These are phyloP conservation scores for Sphaerophoria taeniata DNA, from an alignment of 2,888 invertebrate genomes.

Conservation along the genomic window DNA sequence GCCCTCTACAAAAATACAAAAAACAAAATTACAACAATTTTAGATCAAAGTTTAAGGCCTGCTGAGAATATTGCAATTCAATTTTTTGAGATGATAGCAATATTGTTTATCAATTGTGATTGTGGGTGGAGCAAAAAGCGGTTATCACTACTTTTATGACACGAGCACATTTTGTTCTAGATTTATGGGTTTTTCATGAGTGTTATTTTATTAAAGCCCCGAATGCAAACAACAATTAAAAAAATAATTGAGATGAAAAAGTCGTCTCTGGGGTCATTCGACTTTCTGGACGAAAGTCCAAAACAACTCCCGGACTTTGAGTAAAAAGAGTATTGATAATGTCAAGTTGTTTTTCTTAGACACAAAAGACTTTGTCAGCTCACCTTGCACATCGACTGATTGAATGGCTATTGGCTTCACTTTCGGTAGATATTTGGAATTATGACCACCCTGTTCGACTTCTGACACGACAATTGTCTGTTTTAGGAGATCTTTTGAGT, in stretches of 20 bases:
- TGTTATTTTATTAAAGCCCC: slow-evolving; percentile 16
- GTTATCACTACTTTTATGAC: slow-evolving; percentile 26
- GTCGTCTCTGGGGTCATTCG: slow-evolving; percentile 64
- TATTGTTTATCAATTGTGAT: neutral
- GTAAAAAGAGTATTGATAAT: slow-evolving; percentile 26
- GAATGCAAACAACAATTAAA: slow-evolving; percentile 12
- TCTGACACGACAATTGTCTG: slow-evolving; percentile 91
- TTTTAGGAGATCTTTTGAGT: slow-evolving; percentile 74
- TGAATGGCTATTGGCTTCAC: slow-evolving; percentile 91
- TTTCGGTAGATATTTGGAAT: slow-evolving; percentile 88
- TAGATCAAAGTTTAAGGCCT: slow-evolving; percentile 27
- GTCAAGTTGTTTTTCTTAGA: slow-evolving; percentile 16
- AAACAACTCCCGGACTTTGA: slow-evolving; percentile 67
- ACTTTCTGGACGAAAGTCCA: slow-evolving; percentile 67
- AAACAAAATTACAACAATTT: too few relatives aligned
- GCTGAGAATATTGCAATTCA: neutral
- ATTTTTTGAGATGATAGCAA: neutral
- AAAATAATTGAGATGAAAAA: slow-evolving; percentile 22
- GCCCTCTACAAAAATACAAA: slow-evolving; percentile 85
- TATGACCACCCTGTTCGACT: slow-evolving; percentile 88
- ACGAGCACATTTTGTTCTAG: slow-evolving; percentile 38
- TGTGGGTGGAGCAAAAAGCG: slow-evolving; percentile 39
- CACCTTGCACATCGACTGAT: slow-evolving; percentile 88
- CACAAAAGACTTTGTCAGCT: neutral
- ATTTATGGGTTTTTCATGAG: slow-evolving; percentile 28